These are phyloP conservation scores for Nixonia krombeini DNA, from an alignment of 1,140 invertebrate species.

Conservation along the genomic window DNA sequence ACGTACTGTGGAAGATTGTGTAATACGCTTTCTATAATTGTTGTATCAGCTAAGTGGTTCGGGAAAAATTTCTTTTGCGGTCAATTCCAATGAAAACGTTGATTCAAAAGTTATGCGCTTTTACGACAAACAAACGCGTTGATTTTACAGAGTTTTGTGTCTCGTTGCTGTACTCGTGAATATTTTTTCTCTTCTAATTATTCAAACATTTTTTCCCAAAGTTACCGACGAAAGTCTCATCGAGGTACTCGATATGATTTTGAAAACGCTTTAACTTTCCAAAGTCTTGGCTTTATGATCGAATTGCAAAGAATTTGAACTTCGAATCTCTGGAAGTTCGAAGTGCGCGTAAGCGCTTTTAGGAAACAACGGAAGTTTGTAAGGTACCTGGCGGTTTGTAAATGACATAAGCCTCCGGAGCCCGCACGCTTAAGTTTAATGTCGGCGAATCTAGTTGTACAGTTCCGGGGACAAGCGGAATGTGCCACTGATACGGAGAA, in stretches of 20 bases:
- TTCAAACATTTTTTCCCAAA: neutral
- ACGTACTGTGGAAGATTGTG: no score
- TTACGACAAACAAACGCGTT: no score
- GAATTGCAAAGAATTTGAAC: neutral
- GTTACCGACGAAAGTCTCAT: neutral
- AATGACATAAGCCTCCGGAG: conserved; percentile 1
- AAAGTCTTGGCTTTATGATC: neutral
- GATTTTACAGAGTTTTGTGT: no score
- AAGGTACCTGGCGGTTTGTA: neutral
- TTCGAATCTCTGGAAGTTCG: neutral
- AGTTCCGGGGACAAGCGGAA: neutral
- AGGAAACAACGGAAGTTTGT: neutral
- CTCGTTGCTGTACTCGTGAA: no score
- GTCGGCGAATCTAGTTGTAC: neutral
- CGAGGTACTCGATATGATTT: neutral
- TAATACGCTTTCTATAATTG: no score
- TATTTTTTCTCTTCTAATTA: no score
- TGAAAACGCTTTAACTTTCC: neutral
- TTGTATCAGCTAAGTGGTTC: no score
- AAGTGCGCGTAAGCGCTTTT: conserved; percentile 2
- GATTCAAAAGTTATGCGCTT: no score
- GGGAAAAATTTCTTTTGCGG: no score
- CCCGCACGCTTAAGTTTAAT: neutral
- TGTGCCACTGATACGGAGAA: neutral
- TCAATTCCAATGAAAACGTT: no score